Percentiles rank a stretch among this genome's conserved stretches.
phyloP scores from a whole-genome alignment of 2,113 vertebrate species.

The Hepsetus odoe region DNA sequence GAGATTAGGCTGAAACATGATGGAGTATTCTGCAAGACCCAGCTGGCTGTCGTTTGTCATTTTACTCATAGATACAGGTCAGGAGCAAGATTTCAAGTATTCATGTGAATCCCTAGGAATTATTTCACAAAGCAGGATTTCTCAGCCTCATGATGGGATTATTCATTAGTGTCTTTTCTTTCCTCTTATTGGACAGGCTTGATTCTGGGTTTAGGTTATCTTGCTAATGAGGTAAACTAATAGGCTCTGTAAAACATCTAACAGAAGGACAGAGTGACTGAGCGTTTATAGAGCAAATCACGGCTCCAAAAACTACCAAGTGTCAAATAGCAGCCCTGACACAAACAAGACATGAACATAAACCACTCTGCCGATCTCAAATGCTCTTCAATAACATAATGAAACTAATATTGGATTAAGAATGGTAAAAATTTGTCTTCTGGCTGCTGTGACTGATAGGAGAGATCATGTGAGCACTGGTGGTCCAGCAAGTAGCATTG shows the following conservation, averaged over 20 bases:
- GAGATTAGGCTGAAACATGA: no score
- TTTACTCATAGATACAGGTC: no score
- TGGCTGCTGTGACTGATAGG: background rate
- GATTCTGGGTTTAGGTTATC: background rate
- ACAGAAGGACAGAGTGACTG: background rate
- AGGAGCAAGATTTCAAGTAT: no score
- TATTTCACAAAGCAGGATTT: background rate
- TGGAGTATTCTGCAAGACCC: no score
- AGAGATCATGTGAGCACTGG: slow-evolving; percentile 23
- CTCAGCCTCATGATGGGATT: background rate
- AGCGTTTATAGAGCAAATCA: background rate
- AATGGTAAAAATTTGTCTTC: slow-evolving; percentile 13
- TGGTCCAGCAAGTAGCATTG: background rate
- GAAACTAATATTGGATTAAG: background rate
- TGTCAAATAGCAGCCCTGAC: no score
- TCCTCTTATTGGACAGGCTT: background rate
- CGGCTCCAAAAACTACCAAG: no score
- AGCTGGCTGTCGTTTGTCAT: no score
- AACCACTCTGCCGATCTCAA: no score
- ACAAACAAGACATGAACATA: no score
- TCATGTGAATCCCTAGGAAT: background rate
- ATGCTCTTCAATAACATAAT: no score
- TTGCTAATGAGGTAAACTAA: background rate
- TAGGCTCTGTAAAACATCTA: background rate
- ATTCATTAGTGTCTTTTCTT: no score